Conservation (phyloP, 1,140 invertebrate species). For the Magallana gigas region DNA sequence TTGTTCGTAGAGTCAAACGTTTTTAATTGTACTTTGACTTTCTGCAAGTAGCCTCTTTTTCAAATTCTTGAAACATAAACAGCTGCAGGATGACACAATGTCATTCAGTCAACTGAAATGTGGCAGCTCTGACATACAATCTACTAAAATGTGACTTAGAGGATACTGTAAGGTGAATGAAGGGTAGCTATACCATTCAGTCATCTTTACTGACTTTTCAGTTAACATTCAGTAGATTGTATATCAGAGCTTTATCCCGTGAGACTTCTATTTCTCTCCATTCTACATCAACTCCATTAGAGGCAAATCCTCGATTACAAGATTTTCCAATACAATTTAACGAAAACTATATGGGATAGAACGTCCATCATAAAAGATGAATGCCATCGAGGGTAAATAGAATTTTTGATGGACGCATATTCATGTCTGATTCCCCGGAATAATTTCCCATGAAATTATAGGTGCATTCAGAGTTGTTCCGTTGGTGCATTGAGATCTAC, state of each 20-base stretch:
- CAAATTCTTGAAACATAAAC: slow-evolving; percentile 37
- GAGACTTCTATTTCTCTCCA: slow-evolving; percentile 33
- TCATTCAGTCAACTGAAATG: too few species aligned
- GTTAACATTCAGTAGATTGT: too few species aligned
- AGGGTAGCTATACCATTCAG: too few species aligned
- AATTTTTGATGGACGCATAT: slow-evolving; percentile 47
- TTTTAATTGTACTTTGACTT: slow-evolving; percentile 27
- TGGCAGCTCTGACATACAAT: too few species aligned
- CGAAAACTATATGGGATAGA: slow-evolving; percentile 26
- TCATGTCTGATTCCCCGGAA: background rate
- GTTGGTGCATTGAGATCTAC: too few species aligned
- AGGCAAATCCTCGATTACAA: background rate
- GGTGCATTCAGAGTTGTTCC: too few species aligned
- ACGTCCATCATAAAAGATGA: slow-evolving; percentile 43
- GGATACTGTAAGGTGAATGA: too few species aligned
- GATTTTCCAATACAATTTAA: background rate
- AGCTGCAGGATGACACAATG: background rate
- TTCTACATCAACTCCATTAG: slow-evolving; percentile 38
- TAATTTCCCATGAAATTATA: too few species aligned
- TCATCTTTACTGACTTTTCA: too few species aligned
- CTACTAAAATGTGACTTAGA: too few species aligned
- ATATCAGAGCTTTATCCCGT: too few species aligned
- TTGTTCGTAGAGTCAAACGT: slow-evolving; percentile 43
- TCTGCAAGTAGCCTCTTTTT: slow-evolving; percentile 15
- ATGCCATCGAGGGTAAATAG: slow-evolving; percentile 50